Percentiles rank a stretch among this genome's conserved stretches.
Conservation (phyloP, 2,888 invertebrate species). For the Ligdia adustata region DNA sequence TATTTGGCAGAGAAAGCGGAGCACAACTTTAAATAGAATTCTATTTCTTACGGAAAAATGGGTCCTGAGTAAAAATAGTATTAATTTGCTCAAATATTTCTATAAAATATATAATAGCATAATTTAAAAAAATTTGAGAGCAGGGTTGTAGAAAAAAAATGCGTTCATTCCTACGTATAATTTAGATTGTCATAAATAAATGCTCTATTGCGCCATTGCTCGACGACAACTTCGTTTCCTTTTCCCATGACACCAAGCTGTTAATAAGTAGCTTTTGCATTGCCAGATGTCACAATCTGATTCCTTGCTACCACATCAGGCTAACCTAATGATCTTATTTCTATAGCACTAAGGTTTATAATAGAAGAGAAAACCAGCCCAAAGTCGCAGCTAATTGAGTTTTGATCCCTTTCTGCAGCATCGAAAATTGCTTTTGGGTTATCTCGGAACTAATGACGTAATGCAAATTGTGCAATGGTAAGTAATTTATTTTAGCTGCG, state of each 20-base stretch:
- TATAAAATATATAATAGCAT: too few relatives aligned
- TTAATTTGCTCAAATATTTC: too few relatives aligned
- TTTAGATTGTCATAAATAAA: conserved; percentile 16
- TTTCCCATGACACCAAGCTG: conserved; percentile 42
- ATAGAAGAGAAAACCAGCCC: conserved; percentile 4
- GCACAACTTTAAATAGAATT: too few relatives aligned
- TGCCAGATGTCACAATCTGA: conserved; percentile 56
- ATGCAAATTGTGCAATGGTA: conserved; percentile 30
- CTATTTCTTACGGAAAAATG: too few relatives aligned
- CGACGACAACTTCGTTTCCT: conserved; percentile 20
- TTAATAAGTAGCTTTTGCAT: conserved; percentile 44
- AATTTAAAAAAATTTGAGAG: too few relatives aligned
- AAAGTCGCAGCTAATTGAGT: conserved; percentile 52
- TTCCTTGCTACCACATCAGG: conserved; percentile 36
- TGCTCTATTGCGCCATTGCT: conserved; percentile 10
- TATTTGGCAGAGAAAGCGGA: too few relatives aligned
- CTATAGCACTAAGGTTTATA: conserved; percentile 7
- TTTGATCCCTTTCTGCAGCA: conserved; percentile 52
- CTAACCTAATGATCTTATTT: conserved; percentile 2
- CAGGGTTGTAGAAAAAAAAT: too few relatives aligned
- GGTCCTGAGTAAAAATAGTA: too few relatives aligned
- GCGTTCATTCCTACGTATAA: too few relatives aligned
- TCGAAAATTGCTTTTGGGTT: conserved; percentile 35
- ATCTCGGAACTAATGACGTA: conserved; percentile 31
- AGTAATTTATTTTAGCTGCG: conserved; percentile 11